Evolutionary conservation across 2,888 invertebrate species (phyloP).

Genomic region (Polymixis flavicincta): DNA sequence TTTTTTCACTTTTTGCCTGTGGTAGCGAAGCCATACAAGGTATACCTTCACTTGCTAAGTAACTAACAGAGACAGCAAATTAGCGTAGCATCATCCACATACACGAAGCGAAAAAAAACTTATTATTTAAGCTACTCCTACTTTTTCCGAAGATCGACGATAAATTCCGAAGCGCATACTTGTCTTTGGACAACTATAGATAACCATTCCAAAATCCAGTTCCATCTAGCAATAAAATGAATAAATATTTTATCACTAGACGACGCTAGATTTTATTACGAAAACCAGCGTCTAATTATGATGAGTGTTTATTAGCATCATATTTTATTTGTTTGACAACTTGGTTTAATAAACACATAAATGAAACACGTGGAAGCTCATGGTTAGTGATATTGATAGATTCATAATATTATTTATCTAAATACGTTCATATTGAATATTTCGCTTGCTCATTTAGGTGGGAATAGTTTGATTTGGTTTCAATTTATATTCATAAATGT

Average conservation of each 20-base stretch:
- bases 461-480: background rate
- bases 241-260: background rate
- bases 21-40: too few relatives aligned
- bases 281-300: background rate
- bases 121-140: too few relatives aligned
- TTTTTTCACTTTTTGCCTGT: too few relatives aligned
- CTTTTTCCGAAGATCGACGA: too few relatives aligned
- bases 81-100: too few relatives aligned
- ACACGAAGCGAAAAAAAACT: too few relatives aligned
- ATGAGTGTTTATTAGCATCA: background rate
- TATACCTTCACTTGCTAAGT: too few relatives aligned
- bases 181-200: too few relatives aligned
- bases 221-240: background rate
- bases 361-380: background rate
- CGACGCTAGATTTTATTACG: background rate
- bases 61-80: too few relatives aligned
- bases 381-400: background rate
- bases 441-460: background rate
- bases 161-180: too few relatives aligned
- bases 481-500: background rate
- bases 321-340: background rate
- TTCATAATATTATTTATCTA: background rate
- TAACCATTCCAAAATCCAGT: background rate
- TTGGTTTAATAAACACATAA: background rate
- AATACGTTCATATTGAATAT: background rate